Percentiles rank a stretch among this genome's conserved stretches.
Conservation (phyloP, 2,888 invertebrate genomes). For the Caenorhabditis doughertyi region DNA sequence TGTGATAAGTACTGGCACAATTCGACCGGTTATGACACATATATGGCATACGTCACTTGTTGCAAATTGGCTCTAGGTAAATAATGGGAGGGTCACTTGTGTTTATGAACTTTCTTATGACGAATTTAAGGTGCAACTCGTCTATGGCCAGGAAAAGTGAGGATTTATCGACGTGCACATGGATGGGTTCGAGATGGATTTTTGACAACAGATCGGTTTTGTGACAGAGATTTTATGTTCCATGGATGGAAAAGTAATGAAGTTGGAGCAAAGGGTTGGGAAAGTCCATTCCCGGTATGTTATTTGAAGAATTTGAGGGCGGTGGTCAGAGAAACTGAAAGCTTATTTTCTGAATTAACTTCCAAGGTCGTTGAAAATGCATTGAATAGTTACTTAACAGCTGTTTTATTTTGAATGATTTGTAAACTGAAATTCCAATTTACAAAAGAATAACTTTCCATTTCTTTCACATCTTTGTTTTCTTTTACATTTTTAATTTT, state of each 20-base stretch:
- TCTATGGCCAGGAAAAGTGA: constrained; percentile 76
- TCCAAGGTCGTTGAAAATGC: too few relatives aligned
- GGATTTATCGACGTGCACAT: constrained; percentile 76
- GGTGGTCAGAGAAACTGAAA: too few relatives aligned
- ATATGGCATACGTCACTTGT: constrained; percentile 81
- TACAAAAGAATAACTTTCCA: neutral
- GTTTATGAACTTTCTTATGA: neutral
- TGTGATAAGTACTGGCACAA: constrained; percentile 78
- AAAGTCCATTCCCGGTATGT: constrained; percentile 72
- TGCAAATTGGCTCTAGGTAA: constrained; percentile 77
- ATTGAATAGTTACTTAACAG: too few relatives aligned
- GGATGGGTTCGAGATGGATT: constrained; percentile 78
- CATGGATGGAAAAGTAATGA: constrained; percentile 77
- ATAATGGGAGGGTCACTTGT: constrained; percentile 39
- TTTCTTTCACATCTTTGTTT: too few relatives aligned
- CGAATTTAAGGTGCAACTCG: constrained; percentile 68
- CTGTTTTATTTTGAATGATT: neutral
- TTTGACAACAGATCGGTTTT: constrained; percentile 72
- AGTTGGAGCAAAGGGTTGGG: constrained; percentile 71
- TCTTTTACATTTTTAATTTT: constrained; percentile 4
- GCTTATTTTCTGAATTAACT: too few relatives aligned
- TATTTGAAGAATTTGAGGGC: too few relatives aligned
- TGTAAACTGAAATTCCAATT: too few relatives aligned
- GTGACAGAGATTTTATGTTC: constrained; percentile 76
- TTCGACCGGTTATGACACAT: constrained; percentile 77